Percentiles rank a stretch among this genome's conserved stretches.
phyloP scores from a whole-genome alignment of 2,888 invertebrate species.

The Enchytraeus crypticus region DNA sequence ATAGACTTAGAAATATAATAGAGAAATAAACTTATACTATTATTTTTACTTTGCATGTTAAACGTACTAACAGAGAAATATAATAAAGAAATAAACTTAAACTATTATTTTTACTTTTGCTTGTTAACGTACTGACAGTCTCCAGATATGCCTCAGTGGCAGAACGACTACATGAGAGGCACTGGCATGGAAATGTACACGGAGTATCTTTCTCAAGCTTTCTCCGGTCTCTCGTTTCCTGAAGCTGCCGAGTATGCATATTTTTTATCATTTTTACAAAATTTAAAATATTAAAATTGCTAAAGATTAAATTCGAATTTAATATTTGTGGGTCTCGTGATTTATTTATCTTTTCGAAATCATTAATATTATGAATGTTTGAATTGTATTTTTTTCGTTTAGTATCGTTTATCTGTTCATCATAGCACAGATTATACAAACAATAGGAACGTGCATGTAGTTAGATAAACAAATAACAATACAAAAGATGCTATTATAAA shows the following conservation, averaged over 20 bases:
- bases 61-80: neutral
- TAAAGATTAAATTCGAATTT: neutral
- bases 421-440: too few species aligned
- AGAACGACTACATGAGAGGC: slow-evolving; percentile 99
- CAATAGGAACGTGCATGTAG: too few species aligned
- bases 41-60: neutral
- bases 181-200: slow-evolving; percentile 99
- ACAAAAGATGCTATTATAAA: too few species aligned
- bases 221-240: slow-evolving; percentile 98
- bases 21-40: neutral
- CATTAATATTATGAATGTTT: neutral
- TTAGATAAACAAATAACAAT: too few species aligned
- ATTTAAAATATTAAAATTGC: neutral
- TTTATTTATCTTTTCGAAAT: neutral
- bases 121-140: slow-evolving; percentile 32
- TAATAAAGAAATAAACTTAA: too few species aligned
- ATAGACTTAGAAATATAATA: too few species aligned
- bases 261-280: neutral
- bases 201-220: slow-evolving; percentile 97
- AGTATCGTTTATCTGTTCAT: too few species aligned
- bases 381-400: too few species aligned
- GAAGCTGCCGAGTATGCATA: slow-evolving; percentile 98
- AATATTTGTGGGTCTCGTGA: neutral
- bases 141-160: slow-evolving; percentile 84
- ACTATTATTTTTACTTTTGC: neutral